Evolutionary conservation across 2,113 vertebrate genomes (phyloP), one percentile per base, ranked within the genome.

Genomic region (Copsychus sechellarum): DNA sequence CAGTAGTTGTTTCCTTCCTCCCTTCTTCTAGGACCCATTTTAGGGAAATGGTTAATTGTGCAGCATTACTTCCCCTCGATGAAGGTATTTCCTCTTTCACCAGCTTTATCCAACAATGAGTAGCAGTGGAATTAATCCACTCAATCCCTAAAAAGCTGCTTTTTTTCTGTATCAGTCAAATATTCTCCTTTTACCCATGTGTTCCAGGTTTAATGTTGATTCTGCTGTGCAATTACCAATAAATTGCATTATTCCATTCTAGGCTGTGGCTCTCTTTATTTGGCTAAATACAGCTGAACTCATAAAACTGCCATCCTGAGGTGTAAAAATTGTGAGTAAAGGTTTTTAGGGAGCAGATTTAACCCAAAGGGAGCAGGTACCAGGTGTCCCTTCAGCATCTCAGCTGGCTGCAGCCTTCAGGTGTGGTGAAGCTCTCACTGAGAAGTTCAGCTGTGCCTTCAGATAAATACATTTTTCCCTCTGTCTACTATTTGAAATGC

Each of bases 191-290:
- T 58, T 26, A 31, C 6, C 7, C 16, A 6, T 0, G 51, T 11
- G 31, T 33, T 61, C 4, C 16, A 60, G 67, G 57, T 90, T 92
- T 74, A n/a, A 77, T 82, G 48, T 19, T 80, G 45, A 20, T 53
- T 80, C 92, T 70, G n/a, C 43, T 31, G 36, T 43, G 62, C 92
- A 76, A 25, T 83, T 62, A 25, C 53, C 66, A 98, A 97, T 98
- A 98, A 97, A 98, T 40, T 69, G 62, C 81, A 92, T 96, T 87
- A 36, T 45, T 71, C 51, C 70, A 12, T 64, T 70, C 86, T 47
- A 64, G 82, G 25, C 86, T 92, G 14, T 56, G 73, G 47, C 36
- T 94, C 81, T 51, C 21, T 89, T 80, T 81, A 5, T 92, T 66
- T 66, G 70, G 34, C 33, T 66, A 31, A 58, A 60, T 6, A 5